Conservation (phyloP, 2,797 vertebrate genomes). For the Lophotriccus pileatus region DNA sequence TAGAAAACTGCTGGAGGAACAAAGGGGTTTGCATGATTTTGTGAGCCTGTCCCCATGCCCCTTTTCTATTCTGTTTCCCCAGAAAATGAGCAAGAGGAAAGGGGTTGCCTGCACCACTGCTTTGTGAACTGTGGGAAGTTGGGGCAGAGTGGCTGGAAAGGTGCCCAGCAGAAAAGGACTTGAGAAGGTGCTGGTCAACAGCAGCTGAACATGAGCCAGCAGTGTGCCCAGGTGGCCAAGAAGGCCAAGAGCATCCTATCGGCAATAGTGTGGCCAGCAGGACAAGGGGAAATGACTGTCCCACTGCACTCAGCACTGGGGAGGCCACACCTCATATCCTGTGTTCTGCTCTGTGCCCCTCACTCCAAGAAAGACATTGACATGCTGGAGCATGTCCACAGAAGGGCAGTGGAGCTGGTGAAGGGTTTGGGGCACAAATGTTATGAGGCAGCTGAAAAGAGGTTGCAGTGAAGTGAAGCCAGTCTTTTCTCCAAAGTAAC, state of each 20-base stretch:
- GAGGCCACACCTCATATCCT: rapidly evolving
- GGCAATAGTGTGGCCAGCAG: not conserved
- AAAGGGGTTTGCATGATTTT: not conserved
- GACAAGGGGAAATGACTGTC: rapidly evolving
- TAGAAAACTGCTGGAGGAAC: not conserved
- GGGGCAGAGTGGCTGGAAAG: not conserved
- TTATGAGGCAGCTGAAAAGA: not conserved
- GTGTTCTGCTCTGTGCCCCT: not conserved
- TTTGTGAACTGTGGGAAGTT: not conserved
- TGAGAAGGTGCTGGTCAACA: rapidly evolving
- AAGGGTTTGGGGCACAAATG: not conserved
- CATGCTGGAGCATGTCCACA: rapidly evolving
- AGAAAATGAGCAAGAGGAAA: not conserved
- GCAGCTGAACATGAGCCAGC: rapidly evolving
- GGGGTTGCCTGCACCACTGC: not conserved
- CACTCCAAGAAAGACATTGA: rapidly evolving
- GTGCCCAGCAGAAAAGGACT: rapidly evolving
- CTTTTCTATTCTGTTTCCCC: not conserved
- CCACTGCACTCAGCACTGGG: rapidly evolving
- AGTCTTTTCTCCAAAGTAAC: not conserved
- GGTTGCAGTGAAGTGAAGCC: not conserved
- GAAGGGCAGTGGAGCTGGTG: rapidly evolving
- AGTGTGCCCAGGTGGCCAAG: not conserved
- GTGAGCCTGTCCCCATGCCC: not conserved
- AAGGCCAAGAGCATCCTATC: rapidly evolving